A percentile compares a stretch with the other conserved stretches of the same genome.
phyloP scores from a whole-genome alignment of 1,140 invertebrate genomes.

The Stegodyphus mimosarum region DNA sequence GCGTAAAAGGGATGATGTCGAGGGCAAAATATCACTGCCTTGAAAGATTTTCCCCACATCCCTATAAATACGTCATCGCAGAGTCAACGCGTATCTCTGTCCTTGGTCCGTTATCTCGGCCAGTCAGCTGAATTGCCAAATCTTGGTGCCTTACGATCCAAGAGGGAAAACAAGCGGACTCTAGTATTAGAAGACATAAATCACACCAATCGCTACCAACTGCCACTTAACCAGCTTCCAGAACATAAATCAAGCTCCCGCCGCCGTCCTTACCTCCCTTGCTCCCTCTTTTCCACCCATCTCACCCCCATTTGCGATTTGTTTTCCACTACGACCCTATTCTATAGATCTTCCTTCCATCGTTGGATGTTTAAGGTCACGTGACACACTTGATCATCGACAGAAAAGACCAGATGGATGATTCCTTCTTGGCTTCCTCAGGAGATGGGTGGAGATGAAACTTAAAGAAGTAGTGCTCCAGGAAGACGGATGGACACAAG shows the following conservation, averaged over 20 bases:
- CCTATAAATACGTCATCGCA: no score
- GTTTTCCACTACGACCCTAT: slow-evolving; percentile 42
- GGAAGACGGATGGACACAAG: slow-evolving; percentile 4
- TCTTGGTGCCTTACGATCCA: slow-evolving; percentile 22
- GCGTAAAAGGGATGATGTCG: no score
- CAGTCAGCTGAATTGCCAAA: slow-evolving; percentile 29
- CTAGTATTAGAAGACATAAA: slow-evolving; percentile 59
- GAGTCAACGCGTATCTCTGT: no score
- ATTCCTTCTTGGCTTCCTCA: not conserved
- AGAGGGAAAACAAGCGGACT: slow-evolving; percentile 45
- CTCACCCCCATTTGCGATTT: slow-evolving; percentile 25
- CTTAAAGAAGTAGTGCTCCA: slow-evolving; percentile 36
- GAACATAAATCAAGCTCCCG: slow-evolving; percentile 50
- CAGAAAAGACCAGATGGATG: slow-evolving; percentile 51
- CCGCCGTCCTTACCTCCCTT: not conserved
- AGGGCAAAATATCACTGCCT: no score
- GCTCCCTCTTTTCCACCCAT: not conserved
- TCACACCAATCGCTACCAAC: slow-evolving; percentile 61
- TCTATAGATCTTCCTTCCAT: slow-evolving; percentile 7
- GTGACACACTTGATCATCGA: slow-evolving; percentile 53
- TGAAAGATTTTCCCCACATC: no score
- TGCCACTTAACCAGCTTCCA: slow-evolving; percentile 56
- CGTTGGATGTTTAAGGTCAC: slow-evolving; percentile 54
- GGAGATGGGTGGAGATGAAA: not conserved
- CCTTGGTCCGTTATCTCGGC: not conserved